phyloP scores from a whole-genome alignment of 2,888 invertebrate species.

The Protonemura montana region DNA sequence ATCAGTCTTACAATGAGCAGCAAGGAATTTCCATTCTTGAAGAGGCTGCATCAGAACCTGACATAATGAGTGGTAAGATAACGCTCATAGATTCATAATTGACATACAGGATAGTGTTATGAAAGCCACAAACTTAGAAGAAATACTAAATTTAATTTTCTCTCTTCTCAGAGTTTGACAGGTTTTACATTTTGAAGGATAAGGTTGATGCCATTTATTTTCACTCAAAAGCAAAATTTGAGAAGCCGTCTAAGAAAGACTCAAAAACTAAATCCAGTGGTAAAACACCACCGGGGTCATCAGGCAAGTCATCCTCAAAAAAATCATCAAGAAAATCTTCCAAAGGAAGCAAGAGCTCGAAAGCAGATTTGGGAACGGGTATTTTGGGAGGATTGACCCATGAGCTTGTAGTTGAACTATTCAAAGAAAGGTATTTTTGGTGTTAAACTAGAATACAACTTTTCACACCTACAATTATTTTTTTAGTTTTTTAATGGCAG shows the following conservation, averaged over 20 bases:
- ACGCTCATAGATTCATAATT: background rate
- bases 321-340: background rate
- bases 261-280: background rate
- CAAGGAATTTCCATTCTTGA: background rate
- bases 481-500: no score
- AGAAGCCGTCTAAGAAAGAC: background rate
- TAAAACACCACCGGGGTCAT: background rate
- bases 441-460: no score
- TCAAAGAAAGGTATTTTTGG: conserved; percentile 53
- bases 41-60: background rate
- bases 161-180: background rate
- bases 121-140: no score
- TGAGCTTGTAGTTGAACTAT: conserved; percentile 50
- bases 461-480: no score
- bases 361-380: background rate
- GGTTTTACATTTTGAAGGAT: background rate
- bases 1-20: conserved; percentile 27
- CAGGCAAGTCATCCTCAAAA: background rate
- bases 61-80: background rate
- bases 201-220: background rate
- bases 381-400: conserved; percentile 23
- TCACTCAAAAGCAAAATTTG: background rate
- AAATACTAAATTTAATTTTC: background rate
- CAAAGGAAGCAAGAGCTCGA: background rate
- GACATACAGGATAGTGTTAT: background rate